Evolutionary conservation across 2,888 invertebrate species (phyloP), one percentile per base, ranked within the genome.

Genomic region (Ceriagrion tenellum): DNA sequence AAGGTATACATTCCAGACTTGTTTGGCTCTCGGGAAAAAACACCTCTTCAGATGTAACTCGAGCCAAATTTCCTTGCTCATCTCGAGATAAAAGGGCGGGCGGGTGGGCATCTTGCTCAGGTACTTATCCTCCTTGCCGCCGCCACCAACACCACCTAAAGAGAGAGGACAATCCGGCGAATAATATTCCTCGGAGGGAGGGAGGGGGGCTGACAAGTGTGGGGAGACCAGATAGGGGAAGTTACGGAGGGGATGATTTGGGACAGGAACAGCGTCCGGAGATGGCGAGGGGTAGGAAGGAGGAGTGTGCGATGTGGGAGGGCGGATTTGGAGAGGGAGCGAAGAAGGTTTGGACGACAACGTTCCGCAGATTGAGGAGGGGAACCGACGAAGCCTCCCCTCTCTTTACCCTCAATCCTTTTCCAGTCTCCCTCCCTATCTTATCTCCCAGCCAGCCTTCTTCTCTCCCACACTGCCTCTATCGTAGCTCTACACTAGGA

Each of bases 341-440:
- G 63, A 47, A 81, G 93, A n/a, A n/a, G n/a, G n/a, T 69, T 26
- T 59, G 26, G 35, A 63, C 90, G 90, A 59, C 23, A 4, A 47
- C 16, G 90, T 90, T 90, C 55, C n/a, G 90, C 20, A 89, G 81
- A 81, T 81, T 81, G 81, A 18, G 81, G 81, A 81, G 30, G 30
- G 18, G 59, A 69, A 26, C 20, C 74, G 30, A 30, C 30, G 16
- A 35, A 13, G 81, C 81, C 18, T 35, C 3, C 35, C 47, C 81
- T 18, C 30, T n/a, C 69, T 26, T 12, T 59, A 20, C 59, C 47
- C 47, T 59, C 59, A 20, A 30, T 59, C 59, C 30, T 26, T 63
- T 20, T 59, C 55, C 90, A 16, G 4, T 91, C 88, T 20, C 18
- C 40, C 88, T 23, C 88, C 40, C 88, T 20, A 35, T 20, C 55